Evolutionary conservation across 2,113 vertebrate species (phyloP).

Genomic region (Heliornis fulica): DNA sequence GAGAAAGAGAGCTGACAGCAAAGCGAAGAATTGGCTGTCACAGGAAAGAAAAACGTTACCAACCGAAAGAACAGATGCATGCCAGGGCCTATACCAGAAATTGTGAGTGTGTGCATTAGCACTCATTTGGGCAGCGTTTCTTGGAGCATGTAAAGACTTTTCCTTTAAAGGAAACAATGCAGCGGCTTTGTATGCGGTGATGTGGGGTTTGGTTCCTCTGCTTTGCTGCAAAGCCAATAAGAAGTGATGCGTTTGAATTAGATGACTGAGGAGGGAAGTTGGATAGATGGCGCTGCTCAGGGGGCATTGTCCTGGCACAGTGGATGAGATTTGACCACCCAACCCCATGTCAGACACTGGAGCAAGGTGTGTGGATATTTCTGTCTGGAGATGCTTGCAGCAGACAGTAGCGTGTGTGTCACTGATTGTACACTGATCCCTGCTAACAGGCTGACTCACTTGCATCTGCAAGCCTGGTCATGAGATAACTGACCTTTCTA

Average conservation of each 20-base stretch:
- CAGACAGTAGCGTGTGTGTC: not conserved
- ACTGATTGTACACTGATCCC: not conserved
- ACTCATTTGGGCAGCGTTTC: not conserved
- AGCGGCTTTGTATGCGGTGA: not conserved
- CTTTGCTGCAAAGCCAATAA: not conserved
- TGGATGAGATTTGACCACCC: not conserved
- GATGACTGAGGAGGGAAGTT: not conserved
- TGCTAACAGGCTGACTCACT: not conserved
- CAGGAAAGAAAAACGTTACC: not conserved
- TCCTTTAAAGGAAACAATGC: conserved; percentile 5
- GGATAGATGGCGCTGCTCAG: not conserved
- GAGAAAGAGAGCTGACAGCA: not conserved
- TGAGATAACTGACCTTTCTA: not conserved
- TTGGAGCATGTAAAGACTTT: not conserved
- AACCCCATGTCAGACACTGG: not conserved
- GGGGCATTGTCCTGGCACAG: not conserved
- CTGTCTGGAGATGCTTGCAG: not conserved
- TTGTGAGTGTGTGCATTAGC: not conserved
- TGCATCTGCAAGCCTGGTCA: not conserved
- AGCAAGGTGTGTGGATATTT: not conserved
- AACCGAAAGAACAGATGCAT: not conserved
- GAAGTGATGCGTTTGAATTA: not conserved
- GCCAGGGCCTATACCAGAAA: not conserved
- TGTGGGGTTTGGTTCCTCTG: not conserved
- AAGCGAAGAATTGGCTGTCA: not conserved